Evolutionary conservation across 2,797 vertebrate genomes (phyloP).

Genomic region (Crenuchus spilurus): DNA sequence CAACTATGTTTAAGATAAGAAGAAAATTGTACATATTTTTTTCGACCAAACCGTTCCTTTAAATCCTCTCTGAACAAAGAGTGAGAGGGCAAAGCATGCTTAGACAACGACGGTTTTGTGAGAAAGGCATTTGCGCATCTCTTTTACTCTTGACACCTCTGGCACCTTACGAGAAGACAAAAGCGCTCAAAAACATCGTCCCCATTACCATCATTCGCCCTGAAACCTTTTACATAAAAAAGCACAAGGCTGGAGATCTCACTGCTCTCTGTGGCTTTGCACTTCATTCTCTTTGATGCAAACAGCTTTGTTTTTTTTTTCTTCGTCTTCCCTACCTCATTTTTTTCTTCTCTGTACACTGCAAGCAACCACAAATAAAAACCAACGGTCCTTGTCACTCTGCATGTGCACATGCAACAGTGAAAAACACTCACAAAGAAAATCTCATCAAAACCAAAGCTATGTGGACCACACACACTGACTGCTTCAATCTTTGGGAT

Average conservation of each 20-base stretch:
- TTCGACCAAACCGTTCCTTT: neutral
- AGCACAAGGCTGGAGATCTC: slow-evolving; percentile 45
- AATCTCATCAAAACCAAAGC: slow-evolving; percentile 6
- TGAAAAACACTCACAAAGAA: slow-evolving; percentile 44
- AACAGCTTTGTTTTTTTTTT: slow-evolving; percentile 67
- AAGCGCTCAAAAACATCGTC: slow-evolving; percentile 54
- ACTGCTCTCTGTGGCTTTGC: slow-evolving; percentile 73
- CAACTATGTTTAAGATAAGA: neutral
- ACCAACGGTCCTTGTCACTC: slow-evolving; percentile 67
- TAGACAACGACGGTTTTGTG: slow-evolving; percentile 62
- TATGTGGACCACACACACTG: slow-evolving; percentile 25
- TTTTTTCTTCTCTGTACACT: slow-evolving; percentile 50
- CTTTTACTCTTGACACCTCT: slow-evolving; percentile 67
- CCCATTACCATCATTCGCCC: slow-evolving; percentile 68
- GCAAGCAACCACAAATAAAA: slow-evolving; percentile 74
- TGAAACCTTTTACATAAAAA: slow-evolving; percentile 73
- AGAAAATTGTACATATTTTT: no score
- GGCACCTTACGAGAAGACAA: slow-evolving; percentile 69
- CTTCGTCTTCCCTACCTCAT: slow-evolving; percentile 21
- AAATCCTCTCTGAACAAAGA: slow-evolving; percentile 60
- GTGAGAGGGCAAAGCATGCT: slow-evolving; percentile 64
- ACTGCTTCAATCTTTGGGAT: neutral
- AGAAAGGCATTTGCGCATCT: slow-evolving; percentile 63
- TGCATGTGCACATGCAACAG: slow-evolving; percentile 63
- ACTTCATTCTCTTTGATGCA: slow-evolving; percentile 71